Base-by-base conservation (phyloP, 2,113 vertebrate genomes). In the Acinonyx jubatus region DNA sequence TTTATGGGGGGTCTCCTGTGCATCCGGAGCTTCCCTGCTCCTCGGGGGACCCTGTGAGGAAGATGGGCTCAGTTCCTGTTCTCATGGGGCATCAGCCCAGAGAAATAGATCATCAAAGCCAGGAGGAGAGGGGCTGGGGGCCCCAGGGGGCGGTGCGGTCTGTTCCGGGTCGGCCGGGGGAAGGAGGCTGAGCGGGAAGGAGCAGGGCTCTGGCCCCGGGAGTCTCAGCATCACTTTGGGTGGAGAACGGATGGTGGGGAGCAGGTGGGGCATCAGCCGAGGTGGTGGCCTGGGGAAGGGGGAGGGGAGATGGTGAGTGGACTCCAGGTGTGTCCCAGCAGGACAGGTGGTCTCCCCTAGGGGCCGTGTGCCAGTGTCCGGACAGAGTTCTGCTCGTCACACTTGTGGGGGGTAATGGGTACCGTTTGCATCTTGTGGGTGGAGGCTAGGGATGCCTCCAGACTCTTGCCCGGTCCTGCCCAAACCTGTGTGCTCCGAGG, bases 381-480 rank as follows among this genome's bases (percentile, higher is more conserved):
- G 61, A 36, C 31, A 11, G 16, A 23, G 33, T 18, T 41, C 19
- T 15, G 8, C 55, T 38, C 16, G 50, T 25, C 61, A 10, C 9
- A 1, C 11, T 4, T 31, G 6, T 0, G 41, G 5, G 6, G 2
- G n/a, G 5, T 5, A 11, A 1, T 19, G 21, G 18, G 14, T 29
- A n/a, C 65, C 31, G 1, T 36, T 29, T 1, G 12, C 18, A 9
- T n/a, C 41, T 3, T 16, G 13, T 57, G 7, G 1, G 18, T 41
- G 9, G 74, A 48, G 14, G 82, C 33, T 8, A 21, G 7, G 76
- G 38, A 29, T 23, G 29, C 73, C n/a, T 3, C 38, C 36, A 11
- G 36, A 11, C 2, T 16, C 82, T 38, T 1, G 38, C 14, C 41
- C 13, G 25, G 3, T 76, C 7, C 41, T 7, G 25, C 13, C 38